Conservation (phyloP, 2,888 invertebrate species). For the Cataglyphis albicans region DNA sequence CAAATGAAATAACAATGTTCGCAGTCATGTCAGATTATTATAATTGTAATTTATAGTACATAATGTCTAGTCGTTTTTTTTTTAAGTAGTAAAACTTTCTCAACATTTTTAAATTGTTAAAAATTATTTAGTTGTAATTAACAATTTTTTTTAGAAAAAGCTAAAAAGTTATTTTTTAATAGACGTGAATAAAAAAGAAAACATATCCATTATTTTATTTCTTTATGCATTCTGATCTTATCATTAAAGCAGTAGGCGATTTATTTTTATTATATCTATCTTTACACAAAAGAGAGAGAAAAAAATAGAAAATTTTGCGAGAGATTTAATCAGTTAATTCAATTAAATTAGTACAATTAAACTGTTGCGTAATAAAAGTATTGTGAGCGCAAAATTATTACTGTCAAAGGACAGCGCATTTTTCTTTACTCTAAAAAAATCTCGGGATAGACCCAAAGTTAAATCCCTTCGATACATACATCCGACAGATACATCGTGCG, state of each 20-base stretch:
- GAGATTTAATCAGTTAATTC: background rate
- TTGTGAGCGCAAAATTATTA: background rate
- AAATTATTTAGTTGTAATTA: background rate
- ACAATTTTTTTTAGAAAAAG: background rate
- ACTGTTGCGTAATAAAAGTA: background rate
- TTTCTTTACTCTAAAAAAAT: slow-evolving; percentile 41
- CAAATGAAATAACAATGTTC: background rate
- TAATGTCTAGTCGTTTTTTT: background rate
- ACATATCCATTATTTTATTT: background rate
- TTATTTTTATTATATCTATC: background rate
- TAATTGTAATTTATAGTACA: background rate
- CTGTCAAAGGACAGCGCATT: background rate
- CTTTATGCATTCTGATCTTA: background rate
- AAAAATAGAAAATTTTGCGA: background rate
- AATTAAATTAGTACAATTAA: background rate
- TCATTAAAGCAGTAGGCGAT: background rate
- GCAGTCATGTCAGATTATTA: background rate
- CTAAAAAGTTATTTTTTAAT: background rate
- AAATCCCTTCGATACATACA: slow-evolving; percentile 35
- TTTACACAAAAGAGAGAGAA: background rate
- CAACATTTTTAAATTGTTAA: background rate
- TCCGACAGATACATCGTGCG: slow-evolving; percentile 49
- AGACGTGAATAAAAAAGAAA: background rate
- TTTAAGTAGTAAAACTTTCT: too few species aligned
- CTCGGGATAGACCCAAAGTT: slow-evolving; percentile 28